phyloP scores from a whole-genome alignment of 1,140 invertebrate species.

The Drosophila orena region DNA sequence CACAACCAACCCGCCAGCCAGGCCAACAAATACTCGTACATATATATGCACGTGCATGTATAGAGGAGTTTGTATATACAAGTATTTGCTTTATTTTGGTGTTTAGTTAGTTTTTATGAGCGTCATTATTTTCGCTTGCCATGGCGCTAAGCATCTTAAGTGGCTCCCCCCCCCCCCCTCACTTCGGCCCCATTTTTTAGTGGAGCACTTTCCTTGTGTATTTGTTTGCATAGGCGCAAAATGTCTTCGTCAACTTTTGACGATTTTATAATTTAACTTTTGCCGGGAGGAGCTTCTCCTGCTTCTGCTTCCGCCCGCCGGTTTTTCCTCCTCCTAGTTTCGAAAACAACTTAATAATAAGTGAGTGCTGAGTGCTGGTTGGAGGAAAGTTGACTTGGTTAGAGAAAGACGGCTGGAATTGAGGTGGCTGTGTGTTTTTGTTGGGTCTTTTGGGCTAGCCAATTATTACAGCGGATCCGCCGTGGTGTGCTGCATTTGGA shows the following conservation, averaged over 20 bases:
- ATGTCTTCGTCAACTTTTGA: constrained; percentile 66
- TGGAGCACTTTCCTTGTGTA: constrained; percentile 9
- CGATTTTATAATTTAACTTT: constrained; percentile 80
- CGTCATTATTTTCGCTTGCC: constrained; percentile 82
- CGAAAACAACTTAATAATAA: constrained; percentile 78
- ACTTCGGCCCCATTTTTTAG: constrained; percentile 17
- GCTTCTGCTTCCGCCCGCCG: constrained; percentile 18
- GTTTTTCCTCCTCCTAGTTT: constrained; percentile 58
- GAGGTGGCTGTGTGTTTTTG: constrained; percentile 7
- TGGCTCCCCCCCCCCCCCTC: constrained; percentile 25
- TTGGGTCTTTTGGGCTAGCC: constrained; percentile 11
- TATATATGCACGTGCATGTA: not conserved
- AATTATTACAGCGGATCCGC: constrained; percentile 22
- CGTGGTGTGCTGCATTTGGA: constrained; percentile 17
- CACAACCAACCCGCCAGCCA: not conserved
- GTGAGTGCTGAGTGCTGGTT: constrained; percentile 39
- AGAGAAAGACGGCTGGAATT: constrained; percentile 4
- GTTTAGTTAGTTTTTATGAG: constrained; percentile 83
- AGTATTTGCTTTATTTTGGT: constrained; percentile 73
- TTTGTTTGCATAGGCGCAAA: constrained; percentile 75
- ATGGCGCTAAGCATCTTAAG: constrained; percentile 82
- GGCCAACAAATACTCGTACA: constrained; percentile 16
- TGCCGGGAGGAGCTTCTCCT: constrained; percentile 11
- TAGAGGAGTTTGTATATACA: not conserved
- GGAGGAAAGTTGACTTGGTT: constrained; percentile 26